These are phyloP conservation scores for Urophycis tenuis DNA, from an alignment of 2,797 vertebrate species.

Conservation along the genomic window DNA sequence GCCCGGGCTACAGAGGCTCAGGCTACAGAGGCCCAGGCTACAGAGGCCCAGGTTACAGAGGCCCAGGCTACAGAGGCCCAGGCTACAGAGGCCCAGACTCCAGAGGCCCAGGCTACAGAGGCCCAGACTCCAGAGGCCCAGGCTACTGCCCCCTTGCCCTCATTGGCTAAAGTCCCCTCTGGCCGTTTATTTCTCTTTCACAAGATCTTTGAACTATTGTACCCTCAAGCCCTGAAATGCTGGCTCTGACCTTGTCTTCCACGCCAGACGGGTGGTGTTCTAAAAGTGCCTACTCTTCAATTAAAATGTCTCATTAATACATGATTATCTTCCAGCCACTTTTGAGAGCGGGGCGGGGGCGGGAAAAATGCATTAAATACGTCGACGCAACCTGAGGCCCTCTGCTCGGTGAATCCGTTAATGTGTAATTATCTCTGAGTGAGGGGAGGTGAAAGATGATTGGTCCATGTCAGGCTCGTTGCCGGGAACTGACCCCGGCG, in stretches of 20 bases:
- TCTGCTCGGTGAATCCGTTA: not conserved
- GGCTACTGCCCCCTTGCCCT: too few relatives aligned
- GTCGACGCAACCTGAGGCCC: not conserved
- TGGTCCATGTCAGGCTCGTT: not conserved
- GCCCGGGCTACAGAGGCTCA: too few relatives aligned
- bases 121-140: too few relatives aligned
- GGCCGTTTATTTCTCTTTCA: too few relatives aligned
- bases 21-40: too few relatives aligned
- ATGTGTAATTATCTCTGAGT: slow-evolving; percentile 6
- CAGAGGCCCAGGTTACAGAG: too few relatives aligned
- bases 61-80: too few relatives aligned
- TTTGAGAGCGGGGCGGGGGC: too few relatives aligned
- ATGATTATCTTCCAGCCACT: not conserved
- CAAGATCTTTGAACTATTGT: not conserved
- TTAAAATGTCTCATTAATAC: not conserved
- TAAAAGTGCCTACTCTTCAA: not conserved
- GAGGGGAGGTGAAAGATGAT: not conserved
- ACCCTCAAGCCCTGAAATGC: not conserved
- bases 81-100: too few relatives aligned
- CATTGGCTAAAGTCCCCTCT: too few relatives aligned
- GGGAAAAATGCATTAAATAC: not conserved
- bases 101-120: too few relatives aligned
- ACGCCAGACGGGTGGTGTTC: not conserved
- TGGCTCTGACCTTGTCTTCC: not conserved
- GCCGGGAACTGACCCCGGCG: not conserved